Percentiles rank a stretch among this genome's conserved stretches.
phyloP scores from a whole-genome alignment of 2,113 vertebrate genomes.

The Eretmochelys imbricata region DNA sequence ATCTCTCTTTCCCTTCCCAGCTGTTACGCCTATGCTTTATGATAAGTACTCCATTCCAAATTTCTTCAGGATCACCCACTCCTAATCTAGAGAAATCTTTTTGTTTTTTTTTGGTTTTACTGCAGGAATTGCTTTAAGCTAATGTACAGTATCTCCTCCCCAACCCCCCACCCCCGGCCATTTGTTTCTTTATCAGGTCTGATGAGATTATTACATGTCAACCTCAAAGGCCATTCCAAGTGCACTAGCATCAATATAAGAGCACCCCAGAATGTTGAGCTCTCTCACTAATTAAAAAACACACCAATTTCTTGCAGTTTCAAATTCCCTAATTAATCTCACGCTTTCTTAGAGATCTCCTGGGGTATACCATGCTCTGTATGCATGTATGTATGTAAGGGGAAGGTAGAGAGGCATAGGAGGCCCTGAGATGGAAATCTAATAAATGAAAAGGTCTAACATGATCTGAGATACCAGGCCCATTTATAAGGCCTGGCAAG shows the following conservation, averaged over 20 bases:
- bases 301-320: background rate
- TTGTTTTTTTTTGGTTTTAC: background rate
- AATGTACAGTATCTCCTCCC: background rate
- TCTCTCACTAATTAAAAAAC: slow-evolving; percentile 18
- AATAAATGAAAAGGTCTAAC: slow-evolving; percentile 68
- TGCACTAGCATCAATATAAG: background rate
- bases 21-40: background rate
- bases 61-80: background rate
- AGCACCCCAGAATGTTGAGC: background rate
- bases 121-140: background rate
- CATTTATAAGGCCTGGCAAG: slow-evolving; percentile 62
- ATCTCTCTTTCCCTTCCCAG: background rate
- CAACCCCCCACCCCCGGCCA: background rate
- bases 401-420: background rate
- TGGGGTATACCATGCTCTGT: background rate
- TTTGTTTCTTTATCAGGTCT: background rate
- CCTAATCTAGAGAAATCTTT: background rate
- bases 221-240: background rate
- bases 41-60: background rate
- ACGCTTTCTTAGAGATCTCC: background rate
- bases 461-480: slow-evolving; percentile 37
- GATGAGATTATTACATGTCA: background rate
- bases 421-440: slow-evolving; percentile 39
- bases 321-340: background rate
- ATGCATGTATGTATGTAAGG: rapidly evolving